phyloP scores from a whole-genome alignment of 2,888 invertebrate species.

The Sicus ferrugineus region DNA sequence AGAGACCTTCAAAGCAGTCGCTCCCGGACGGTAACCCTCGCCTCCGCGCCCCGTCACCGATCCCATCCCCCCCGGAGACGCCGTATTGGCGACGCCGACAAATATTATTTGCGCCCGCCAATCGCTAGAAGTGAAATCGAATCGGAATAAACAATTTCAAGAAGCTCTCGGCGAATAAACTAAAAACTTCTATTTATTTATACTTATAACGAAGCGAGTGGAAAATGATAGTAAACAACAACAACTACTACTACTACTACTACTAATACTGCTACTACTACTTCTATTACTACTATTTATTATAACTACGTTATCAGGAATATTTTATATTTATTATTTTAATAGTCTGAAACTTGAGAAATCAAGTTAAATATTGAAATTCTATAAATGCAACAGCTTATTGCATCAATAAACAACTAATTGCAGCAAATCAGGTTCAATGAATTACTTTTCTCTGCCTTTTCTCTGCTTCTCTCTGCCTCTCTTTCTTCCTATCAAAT shows the following conservation, averaged over 20 bases:
- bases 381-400: too few species aligned
- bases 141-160: slow-evolving; percentile 2
- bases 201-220: not conserved
- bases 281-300: too few species aligned
- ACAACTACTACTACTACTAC: not conserved
- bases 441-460: too few species aligned
- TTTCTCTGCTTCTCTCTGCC: too few species aligned
- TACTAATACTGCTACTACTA: not conserved
- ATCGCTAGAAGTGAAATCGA: not conserved
- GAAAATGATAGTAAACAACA: not conserved
- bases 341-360: too few species aligned
- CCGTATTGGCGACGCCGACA: not conserved
- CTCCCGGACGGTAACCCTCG: not conserved
- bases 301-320: too few species aligned
- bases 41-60: not conserved
- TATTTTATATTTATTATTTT: too few species aligned
- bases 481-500: too few species aligned
- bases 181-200: slow-evolving; percentile 5
- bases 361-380: too few species aligned
- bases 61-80: not conserved
- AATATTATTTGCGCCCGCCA: too few species aligned
- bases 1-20: not conserved
- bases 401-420: too few species aligned
- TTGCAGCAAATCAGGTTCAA: too few species aligned
- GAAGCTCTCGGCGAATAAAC: not conserved